Conservation (phyloP, 1,140 invertebrate genomes). For the Zaprionus taronus region DNA sequence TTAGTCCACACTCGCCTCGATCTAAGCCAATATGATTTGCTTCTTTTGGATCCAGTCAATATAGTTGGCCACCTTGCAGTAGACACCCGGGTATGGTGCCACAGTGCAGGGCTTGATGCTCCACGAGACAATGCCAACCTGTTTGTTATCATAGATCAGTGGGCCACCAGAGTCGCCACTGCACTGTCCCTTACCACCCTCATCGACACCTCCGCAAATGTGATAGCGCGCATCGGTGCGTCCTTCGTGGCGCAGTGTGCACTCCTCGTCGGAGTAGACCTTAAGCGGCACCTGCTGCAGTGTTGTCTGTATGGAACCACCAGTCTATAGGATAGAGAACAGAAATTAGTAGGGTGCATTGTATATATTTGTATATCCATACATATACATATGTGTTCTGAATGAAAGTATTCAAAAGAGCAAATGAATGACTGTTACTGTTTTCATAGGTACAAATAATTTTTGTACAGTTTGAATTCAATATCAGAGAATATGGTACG, state of each 20-base stretch:
- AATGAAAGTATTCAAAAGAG: too few species aligned
- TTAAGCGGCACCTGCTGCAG: constrained; percentile 83
- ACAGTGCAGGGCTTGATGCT: constrained; percentile 84
- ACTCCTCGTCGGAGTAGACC: constrained; percentile 82
- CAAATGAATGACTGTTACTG: too few species aligned
- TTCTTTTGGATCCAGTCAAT: constrained; percentile 83
- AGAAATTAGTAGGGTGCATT: not conserved
- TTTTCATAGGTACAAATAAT: too few species aligned
- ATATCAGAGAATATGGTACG: too few species aligned
- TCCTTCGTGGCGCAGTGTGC: constrained; percentile 57
- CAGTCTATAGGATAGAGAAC: constrained; percentile 59
- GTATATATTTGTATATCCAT: too few species aligned
- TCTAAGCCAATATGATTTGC: constrained; percentile 66
- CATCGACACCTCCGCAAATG: constrained; percentile 84
- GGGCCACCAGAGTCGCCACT: constrained; percentile 85
- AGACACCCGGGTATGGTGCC: constrained; percentile 84
- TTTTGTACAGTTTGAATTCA: too few species aligned
- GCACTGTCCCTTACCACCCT: constrained; percentile 85
- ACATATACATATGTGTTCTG: too few species aligned
- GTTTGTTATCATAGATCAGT: constrained; percentile 66
- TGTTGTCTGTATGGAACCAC: constrained; percentile 65
- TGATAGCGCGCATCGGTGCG: constrained; percentile 65
- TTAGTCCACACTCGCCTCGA: constrained; percentile 17
- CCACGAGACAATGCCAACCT: constrained; percentile 85
- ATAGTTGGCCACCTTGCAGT: constrained; percentile 84